A percentile compares a stretch with the other conserved stretches of the same genome.
Conservation (phyloP, 2,113 vertebrate species). For the Ginglymostoma cirratum region DNA sequence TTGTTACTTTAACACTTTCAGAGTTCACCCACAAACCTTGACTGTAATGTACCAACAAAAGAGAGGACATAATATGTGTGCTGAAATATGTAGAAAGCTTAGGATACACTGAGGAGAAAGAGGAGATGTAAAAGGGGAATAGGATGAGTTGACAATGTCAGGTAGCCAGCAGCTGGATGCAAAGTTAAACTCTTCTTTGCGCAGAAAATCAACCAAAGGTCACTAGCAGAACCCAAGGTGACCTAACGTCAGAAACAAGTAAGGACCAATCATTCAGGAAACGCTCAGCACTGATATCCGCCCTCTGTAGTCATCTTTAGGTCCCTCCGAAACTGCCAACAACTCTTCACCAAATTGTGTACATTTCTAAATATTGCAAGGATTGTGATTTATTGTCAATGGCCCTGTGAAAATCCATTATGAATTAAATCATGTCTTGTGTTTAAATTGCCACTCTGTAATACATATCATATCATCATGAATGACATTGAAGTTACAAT, state of each 20-base stretch:
- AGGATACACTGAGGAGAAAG: neutral
- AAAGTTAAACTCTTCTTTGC: slow-evolving; percentile 76
- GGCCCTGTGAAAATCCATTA: slow-evolving; percentile 79
- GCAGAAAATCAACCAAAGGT: slow-evolving; percentile 77
- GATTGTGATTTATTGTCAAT: slow-evolving; percentile 98
- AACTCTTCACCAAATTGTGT: slow-evolving; percentile 69
- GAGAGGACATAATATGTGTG: neutral
- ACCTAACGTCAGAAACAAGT: slow-evolving; percentile 83
- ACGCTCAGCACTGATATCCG: slow-evolving; percentile 66
- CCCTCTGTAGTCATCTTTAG: slow-evolving; percentile 66
- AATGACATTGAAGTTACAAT: slow-evolving; percentile 96
- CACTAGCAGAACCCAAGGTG: slow-evolving; percentile 76
- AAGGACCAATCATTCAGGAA: slow-evolving; percentile 86
- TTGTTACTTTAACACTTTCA: neutral
- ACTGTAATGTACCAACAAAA: neutral
- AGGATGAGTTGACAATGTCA: slow-evolving; percentile 78
- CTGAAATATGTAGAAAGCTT: neutral
- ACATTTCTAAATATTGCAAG: slow-evolving; percentile 80
- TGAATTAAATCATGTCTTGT: slow-evolving; percentile 95
- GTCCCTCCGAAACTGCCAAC: slow-evolving; percentile 69
- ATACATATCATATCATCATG: slow-evolving; percentile 85
- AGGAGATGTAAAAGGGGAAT: slow-evolving; percentile 44
- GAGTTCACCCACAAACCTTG: neutral
- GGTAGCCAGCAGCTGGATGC: slow-evolving; percentile 75
- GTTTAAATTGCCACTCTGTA: slow-evolving; percentile 72